Evolutionary conservation across 2,797 vertebrate species (phyloP).

Genomic region (Siniperca scherzeri): DNA sequence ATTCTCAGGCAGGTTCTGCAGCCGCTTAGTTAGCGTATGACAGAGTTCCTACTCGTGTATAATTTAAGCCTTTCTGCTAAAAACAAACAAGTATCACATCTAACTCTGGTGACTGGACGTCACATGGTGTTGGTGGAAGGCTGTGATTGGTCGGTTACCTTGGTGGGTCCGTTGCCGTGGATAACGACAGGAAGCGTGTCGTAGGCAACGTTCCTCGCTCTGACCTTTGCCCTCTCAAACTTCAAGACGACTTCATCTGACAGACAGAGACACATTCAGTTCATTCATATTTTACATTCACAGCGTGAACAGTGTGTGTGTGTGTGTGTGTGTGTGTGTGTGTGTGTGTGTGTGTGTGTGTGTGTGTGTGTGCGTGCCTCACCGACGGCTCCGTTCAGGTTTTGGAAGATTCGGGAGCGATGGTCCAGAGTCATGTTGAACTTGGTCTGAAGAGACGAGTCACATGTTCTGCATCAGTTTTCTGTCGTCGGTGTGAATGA

Average conservation of each 20-base stretch:
- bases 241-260: conserved; percentile 93
- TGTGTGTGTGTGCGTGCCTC: conserved; percentile 57
- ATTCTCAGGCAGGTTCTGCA: too few relatives aligned
- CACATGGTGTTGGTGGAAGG: not conserved
- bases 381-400: conserved; percentile 93
- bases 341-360: not conserved
- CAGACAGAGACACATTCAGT: not conserved
- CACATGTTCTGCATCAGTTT: not conserved
- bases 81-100: too few relatives aligned
- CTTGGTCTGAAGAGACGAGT: conserved; percentile 82
- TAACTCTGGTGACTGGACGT: too few relatives aligned
- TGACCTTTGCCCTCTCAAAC: conserved; percentile 89
- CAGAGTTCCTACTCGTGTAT: too few relatives aligned
- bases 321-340: conserved; percentile 12
- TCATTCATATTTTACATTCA: too few relatives aligned
- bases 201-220: conserved; percentile 91
- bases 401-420: conserved; percentile 92
- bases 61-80: too few relatives aligned
- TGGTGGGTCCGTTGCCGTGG: conserved; percentile 93
- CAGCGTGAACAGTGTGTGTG: not conserved
- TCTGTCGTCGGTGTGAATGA: not conserved
- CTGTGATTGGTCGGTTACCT: conserved; percentile 81
- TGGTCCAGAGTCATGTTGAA: conserved; percentile 90
- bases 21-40: too few relatives aligned
- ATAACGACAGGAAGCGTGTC: conserved; percentile 92